phyloP scores from a whole-genome alignment of 2,888 invertebrate genomes.

The Dichetophora obliterata region DNA sequence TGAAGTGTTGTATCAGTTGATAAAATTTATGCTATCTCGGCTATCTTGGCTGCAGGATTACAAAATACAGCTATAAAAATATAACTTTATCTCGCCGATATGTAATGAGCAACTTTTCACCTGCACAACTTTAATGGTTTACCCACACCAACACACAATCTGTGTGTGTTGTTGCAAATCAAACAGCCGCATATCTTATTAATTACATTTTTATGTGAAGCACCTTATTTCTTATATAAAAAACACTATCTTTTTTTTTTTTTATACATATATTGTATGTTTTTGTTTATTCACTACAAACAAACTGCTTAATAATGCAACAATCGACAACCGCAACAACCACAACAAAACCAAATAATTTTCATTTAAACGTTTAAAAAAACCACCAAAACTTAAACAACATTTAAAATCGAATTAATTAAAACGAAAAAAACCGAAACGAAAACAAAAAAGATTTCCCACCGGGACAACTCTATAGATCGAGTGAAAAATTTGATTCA shows the following conservation, averaged over 20 bases:
- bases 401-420: constrained; percentile 28
- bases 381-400: background rate
- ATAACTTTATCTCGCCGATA: background rate
- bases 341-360: background rate
- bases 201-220: background rate
- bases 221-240: background rate
- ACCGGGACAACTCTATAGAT: constrained; percentile 75
- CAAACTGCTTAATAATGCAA: background rate
- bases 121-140: background rate
- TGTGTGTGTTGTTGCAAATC: too few relatives aligned
- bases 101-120: constrained; percentile 49
- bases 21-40: constrained; percentile 57
- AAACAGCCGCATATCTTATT: background rate
- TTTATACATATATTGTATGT: background rate
- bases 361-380: constrained; percentile 2
- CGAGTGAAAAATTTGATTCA: constrained; percentile 75
- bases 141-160: background rate
- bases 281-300: background rate
- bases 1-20: background rate
- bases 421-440: constrained; percentile 9
- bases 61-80: constrained; percentile 12
- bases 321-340: background rate
- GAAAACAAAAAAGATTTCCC: constrained; percentile 63
- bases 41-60: constrained; percentile 61
- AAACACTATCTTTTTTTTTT: background rate